A percentile compares a stretch with the other conserved stretches of the same genome.
phyloP scores from a whole-genome alignment of 2,113 vertebrate genomes.

The Suncus etruscus region DNA sequence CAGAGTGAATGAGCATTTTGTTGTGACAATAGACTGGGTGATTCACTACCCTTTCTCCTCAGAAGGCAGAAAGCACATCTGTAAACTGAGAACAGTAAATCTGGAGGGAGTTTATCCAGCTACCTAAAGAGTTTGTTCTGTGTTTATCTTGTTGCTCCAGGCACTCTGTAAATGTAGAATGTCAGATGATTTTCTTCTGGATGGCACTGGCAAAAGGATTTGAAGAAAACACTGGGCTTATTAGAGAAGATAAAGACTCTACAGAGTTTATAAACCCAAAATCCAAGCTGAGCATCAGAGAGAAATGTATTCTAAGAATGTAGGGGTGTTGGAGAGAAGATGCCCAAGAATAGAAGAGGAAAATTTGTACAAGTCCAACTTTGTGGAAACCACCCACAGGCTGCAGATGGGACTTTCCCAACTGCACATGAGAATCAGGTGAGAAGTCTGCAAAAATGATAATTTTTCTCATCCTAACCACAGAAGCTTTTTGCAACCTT shows the following conservation, averaged over 20 bases:
- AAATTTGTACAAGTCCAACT: neutral
- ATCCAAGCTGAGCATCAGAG: constrained; percentile 8
- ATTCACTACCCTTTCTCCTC: neutral
- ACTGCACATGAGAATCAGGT: neutral
- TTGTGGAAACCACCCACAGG: neutral
- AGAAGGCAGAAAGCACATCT: neutral
- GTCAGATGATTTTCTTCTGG: neutral
- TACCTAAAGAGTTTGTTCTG: constrained; percentile 30
- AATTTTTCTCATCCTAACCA: neutral
- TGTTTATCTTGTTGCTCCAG: constrained; percentile 36
- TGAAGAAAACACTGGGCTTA: neutral
- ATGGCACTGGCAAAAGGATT: neutral
- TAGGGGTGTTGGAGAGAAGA: neutral
- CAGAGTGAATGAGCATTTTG: constrained; percentile 26
- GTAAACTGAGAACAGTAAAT: constrained; percentile 17
- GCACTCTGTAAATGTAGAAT: neutral
- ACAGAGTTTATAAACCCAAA: neutral
- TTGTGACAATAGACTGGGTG: neutral
- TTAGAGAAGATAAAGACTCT: neutral
- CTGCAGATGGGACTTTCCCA: neutral
- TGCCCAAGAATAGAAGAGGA: neutral
- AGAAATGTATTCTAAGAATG: constrained; percentile 50
- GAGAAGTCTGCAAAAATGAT: neutral
- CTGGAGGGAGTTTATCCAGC: neutral
- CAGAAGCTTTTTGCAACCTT: neutral